Evolutionary conservation across 2,113 vertebrate genomes (phyloP).

Genomic region (Megaceryle torquata): DNA sequence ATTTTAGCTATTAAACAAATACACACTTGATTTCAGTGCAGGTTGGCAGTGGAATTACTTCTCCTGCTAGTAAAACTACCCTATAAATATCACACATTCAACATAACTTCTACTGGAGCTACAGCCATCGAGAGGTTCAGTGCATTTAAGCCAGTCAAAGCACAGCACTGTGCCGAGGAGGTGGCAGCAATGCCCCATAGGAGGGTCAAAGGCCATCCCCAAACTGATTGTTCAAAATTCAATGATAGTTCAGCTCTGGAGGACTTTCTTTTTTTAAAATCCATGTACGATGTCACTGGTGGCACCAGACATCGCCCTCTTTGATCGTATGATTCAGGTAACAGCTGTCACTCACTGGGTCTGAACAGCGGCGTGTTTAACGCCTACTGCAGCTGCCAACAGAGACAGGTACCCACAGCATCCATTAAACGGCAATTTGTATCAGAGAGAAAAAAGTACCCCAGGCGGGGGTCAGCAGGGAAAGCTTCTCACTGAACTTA

Average conservation of each 20-base stretch:
- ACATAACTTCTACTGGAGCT: background rate
- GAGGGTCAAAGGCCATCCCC: background rate
- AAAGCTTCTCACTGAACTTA: background rate
- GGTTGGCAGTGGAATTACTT: constrained; percentile 24
- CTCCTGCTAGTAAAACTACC: constrained; percentile 16
- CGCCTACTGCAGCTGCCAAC: background rate
- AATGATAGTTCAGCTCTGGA: constrained; percentile 8
- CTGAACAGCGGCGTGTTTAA: background rate
- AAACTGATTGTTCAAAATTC: background rate
- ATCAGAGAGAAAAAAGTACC: background rate
- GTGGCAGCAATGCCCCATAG: background rate
- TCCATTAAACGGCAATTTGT: background rate
- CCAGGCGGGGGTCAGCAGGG: background rate
- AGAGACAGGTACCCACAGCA: background rate
- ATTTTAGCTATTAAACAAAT: constrained; percentile 37
- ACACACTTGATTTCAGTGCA: background rate
- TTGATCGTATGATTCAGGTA: background rate
- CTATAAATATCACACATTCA: constrained; percentile 23
- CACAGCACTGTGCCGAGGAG: constrained; percentile 56
- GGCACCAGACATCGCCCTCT: background rate
- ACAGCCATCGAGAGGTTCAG: constrained; percentile 21
- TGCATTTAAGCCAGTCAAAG: constrained; percentile 11
- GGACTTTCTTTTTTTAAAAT: background rate
- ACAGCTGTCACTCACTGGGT: background rate
- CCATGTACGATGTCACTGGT: background rate